These are phyloP conservation scores for Dolichopus griseipennis DNA, from an alignment of 2,888 invertebrate species.

Conservation along the genomic window DNA sequence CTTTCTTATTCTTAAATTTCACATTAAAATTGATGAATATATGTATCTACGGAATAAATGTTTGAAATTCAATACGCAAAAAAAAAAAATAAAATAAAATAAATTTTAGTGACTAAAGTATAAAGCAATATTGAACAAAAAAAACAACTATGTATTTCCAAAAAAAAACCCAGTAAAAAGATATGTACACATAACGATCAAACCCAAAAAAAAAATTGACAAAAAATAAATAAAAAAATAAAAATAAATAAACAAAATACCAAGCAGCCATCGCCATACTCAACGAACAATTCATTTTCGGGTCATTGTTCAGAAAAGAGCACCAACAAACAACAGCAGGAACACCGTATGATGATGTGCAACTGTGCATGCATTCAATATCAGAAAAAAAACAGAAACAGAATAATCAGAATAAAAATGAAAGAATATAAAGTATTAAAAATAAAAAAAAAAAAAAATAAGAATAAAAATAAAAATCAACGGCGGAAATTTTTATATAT, in stretches of 20 bases:
- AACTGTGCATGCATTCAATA: neutral
- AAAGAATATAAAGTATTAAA: neutral
- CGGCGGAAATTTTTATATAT: neutral
- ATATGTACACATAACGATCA: too few relatives aligned
- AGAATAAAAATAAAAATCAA: neutral
- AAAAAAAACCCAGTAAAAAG: neutral
- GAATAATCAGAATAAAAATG: too few relatives aligned
- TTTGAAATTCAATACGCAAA: too few relatives aligned
- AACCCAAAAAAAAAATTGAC: neutral
- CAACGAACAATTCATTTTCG: constrained; percentile 1
- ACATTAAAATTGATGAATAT: too few relatives aligned
- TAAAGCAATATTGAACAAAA: neutral
- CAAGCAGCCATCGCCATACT: constrained; percentile 3
- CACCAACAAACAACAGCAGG: neutral
- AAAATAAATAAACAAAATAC: neutral
- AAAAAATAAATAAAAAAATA: neutral
- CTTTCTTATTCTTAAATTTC: too few relatives aligned
- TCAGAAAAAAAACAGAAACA: neutral
- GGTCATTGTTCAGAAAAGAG: constrained; percentile 1
- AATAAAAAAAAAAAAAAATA: neutral
- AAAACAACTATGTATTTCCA: neutral
- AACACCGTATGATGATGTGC: neutral
- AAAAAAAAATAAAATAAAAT: too few relatives aligned
- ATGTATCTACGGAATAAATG: too few relatives aligned
- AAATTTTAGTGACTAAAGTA: neutral